Base-by-base conservation (phyloP, 2,113 vertebrate species). In the Tilapia sparmanii region DNA sequence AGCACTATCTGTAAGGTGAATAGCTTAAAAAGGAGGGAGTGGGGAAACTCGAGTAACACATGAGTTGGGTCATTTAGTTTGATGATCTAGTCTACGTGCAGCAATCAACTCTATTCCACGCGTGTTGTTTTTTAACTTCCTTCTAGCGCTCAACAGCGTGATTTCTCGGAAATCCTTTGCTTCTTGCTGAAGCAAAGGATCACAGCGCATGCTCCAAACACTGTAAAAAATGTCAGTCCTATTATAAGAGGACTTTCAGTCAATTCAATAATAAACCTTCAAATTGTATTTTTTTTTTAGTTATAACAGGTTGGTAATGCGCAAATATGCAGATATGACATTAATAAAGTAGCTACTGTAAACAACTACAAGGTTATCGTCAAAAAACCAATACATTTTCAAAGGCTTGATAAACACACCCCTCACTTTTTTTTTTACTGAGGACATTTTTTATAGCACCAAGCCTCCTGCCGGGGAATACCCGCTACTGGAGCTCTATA, bases 121-220 rank as follows among this genome's bases (percentile, higher is more conserved):
- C 6, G 0, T 81, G 50, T 68, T 81, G 10, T 73, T 71, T 10
- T 68, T 68, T 2, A 47, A 92, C 93, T 95, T 95, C 93, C 93
- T 84, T 10, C 73, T 94, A 84, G 22, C 84, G 0, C 11, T 80
- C 24, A 90, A 11, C 83, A n/a, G n/a, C 83, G 8, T 94, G 93
- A 95, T 87, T 95, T 95, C 93, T 85, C 68, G 87, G 91, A 95
- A 95, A 94, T 33, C 57, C 57, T 33, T 61, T 33, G 59, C 59
- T 61, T 4, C 29, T 8, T 16, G 47, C 42, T 3, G 13, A 6
- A 22, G 0, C 1, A 4, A 12, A 10, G 26, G 3, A 3, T 13
- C 63, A 4, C 1, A 2, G 83, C 93, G 91, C 92, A 92, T 93
- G 93, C 88, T 82, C 68, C 18, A 0, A 1, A 1, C 1, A 2